Conservation (phyloP, 2,888 invertebrate species). For the Zygogramma bicolorata region DNA sequence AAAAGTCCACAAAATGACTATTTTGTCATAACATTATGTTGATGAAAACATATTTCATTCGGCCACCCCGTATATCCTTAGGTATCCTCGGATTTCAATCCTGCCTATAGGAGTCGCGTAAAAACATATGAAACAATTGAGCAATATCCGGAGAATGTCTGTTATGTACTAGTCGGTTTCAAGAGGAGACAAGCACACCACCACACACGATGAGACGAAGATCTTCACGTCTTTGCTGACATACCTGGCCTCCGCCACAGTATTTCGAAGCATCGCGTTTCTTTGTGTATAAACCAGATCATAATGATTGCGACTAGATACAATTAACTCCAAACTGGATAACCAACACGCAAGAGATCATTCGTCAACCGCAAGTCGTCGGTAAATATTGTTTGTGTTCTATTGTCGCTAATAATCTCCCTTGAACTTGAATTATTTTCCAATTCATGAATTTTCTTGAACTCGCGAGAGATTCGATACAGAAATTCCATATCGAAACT, state of each 20-base stretch:
- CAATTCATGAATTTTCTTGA: too few species aligned
- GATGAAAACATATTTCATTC: not conserved
- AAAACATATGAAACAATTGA: conserved; percentile 54
- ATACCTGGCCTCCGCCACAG: conserved; percentile 54
- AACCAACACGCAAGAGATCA: not conserved
- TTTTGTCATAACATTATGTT: too few species aligned
- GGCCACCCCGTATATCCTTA: not conserved
- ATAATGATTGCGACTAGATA: not conserved
- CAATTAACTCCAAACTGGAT: not conserved
- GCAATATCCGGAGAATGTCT: conserved; percentile 59
- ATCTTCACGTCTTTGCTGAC: conserved; percentile 55
- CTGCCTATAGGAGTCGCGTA: conserved; percentile 32
- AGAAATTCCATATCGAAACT: too few species aligned
- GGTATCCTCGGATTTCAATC: conserved; percentile 21
- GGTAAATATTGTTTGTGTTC: too few species aligned
- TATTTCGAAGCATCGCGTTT: conserved; percentile 9
- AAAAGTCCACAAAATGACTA: too few species aligned
- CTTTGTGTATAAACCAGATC: not conserved
- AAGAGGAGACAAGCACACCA: conserved; percentile 44
- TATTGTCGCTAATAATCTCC: too few species aligned
- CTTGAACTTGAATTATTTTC: too few species aligned
- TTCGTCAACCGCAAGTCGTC: too few species aligned
- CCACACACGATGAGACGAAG: conserved; percentile 58
- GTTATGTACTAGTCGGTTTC: conserved; percentile 58
- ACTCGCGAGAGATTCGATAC: too few species aligned